phyloP scores from a whole-genome alignment of 2,888 invertebrate genomes.

The Ectobius pallidus region DNA sequence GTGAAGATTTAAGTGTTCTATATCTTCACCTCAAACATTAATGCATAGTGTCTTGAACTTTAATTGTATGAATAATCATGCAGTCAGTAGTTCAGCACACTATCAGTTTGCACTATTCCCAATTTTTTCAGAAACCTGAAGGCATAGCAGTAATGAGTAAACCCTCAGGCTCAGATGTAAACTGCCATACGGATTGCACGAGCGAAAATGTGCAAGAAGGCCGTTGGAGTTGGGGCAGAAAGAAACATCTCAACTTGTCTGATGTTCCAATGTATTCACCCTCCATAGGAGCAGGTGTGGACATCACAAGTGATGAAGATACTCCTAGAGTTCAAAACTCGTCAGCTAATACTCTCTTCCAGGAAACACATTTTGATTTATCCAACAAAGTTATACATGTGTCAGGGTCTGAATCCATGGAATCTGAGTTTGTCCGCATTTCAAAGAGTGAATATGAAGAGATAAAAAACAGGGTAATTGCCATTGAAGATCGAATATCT shows the following conservation, averaged over 20 bases:
- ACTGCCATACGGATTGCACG: neutral
- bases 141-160: neutral
- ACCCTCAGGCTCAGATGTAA: slow-evolving; percentile 5
- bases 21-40: too few relatives aligned
- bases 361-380: slow-evolving; percentile 18
- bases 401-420: neutral
- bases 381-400: slow-evolving; percentile 13
- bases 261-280: slow-evolving; percentile 11
- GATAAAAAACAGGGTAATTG: slow-evolving; percentile 75
- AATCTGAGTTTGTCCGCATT: slow-evolving; percentile 70
- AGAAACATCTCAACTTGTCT: slow-evolving; percentile 28
- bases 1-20: too few relatives aligned
- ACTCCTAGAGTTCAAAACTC: neutral
- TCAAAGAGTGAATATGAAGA: slow-evolving; percentile 79
- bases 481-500: slow-evolving; percentile 73
- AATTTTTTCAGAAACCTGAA: slow-evolving; percentile 31
- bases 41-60: too few relatives aligned
- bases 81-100: too few relatives aligned
- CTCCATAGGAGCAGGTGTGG: slow-evolving; percentile 8
- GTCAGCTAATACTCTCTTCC: neutral
- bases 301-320: neutral
- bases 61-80: too few relatives aligned
- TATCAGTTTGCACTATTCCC: too few relatives aligned
- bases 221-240: slow-evolving; percentile 37
- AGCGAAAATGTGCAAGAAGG: slow-evolving; percentile 13